Percentiles rank a stretch among this genome's conserved stretches.
phyloP scores from a whole-genome alignment of 2,113 vertebrate species.

The Pardalotus punctatus region DNA sequence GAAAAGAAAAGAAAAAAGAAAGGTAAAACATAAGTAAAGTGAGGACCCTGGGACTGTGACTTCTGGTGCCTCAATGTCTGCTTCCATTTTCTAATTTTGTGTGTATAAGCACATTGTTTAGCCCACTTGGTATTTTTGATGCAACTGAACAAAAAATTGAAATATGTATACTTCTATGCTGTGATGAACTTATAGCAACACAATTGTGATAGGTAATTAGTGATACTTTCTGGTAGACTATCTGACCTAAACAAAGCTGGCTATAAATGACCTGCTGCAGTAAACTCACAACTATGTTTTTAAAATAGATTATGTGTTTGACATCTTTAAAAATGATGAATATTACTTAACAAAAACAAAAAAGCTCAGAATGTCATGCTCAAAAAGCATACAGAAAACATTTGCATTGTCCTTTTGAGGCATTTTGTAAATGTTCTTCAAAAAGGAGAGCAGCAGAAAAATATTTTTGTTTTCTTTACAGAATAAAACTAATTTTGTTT shows the following conservation, averaged over 20 bases:
- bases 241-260: constrained; percentile 20
- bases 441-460: background rate
- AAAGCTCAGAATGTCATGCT: background rate
- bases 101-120: background rate
- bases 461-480: background rate
- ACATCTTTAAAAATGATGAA: constrained; percentile 37
- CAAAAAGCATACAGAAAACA: constrained; percentile 30
- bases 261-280: background rate
- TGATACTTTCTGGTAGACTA: background rate
- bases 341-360: constrained; percentile 38
- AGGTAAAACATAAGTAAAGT: background rate
- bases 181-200: background rate
- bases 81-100: background rate
- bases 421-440: background rate
- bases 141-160: background rate
- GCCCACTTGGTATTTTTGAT: background rate
- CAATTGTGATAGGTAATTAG: background rate
- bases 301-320: background rate
- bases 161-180: constrained; percentile 25
- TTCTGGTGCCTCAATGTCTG: background rate
- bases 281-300: constrained; percentile 10
- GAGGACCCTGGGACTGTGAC: background rate
- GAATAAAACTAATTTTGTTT: background rate
- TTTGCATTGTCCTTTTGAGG: background rate
- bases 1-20: background rate